phyloP scores from a whole-genome alignment of 2,888 invertebrate species.

The Papilio protenor region DNA sequence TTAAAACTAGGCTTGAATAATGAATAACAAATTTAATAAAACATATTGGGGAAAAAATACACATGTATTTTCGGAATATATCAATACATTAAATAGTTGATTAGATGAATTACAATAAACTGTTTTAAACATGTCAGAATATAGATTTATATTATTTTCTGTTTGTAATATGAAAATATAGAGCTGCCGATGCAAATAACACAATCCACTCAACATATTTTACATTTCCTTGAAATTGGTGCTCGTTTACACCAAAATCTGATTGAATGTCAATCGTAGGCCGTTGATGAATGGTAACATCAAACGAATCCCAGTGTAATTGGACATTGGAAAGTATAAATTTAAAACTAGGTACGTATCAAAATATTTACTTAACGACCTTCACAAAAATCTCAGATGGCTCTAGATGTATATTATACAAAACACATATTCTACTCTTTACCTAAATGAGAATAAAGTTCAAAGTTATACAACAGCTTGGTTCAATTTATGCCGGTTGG shows the following conservation, averaged over 20 bases:
- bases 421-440: neutral
- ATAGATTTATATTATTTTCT: neutral
- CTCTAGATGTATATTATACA: slow-evolving; percentile 6
- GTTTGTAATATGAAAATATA: neutral
- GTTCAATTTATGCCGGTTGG: slow-evolving; percentile 23
- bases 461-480: slow-evolving; percentile 3
- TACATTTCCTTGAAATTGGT: neutral
- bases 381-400: slow-evolving; percentile 18
- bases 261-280: slow-evolving; percentile 1
- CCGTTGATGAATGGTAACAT: neutral
- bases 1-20: slow-evolving; percentile 6
- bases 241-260: neutral
- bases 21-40: slow-evolving; percentile 10
- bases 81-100: neutral
- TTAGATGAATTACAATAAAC: neutral
- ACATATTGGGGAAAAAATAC: neutral
- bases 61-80: slow-evolving; percentile 14
- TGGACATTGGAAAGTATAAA: neutral
- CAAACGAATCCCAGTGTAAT: neutral
- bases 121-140: neutral
- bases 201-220: neutral
- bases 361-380: slow-evolving; percentile 12
- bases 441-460: neutral
- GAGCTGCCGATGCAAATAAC: neutral
- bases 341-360: neutral